Evolutionary conservation across 2,888 invertebrate species (phyloP), one percentile per base, ranked within the genome.

Genomic region (Lottia scabra): DNA sequence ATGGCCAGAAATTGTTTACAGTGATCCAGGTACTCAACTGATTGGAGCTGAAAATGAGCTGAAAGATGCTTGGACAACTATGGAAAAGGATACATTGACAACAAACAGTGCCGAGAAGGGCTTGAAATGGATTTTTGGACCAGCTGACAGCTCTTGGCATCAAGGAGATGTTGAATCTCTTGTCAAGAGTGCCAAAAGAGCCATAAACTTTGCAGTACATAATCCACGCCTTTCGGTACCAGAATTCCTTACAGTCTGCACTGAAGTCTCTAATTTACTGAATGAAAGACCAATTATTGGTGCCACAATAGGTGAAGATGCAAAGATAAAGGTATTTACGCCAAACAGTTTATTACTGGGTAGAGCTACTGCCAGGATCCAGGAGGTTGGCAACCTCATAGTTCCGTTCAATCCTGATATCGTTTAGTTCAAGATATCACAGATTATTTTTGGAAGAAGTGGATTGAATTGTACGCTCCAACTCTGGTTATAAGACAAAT

Each of bases 261-360:
- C 63, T 45, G 69, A 69, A 56, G 63, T 44, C 13, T 10, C 69
- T 23, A 63, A 69, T 46, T 26, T 63, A 12, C 45, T 69, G 15
- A 69, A 63, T 43, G 69, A 69, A 46, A 64, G 63, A 44, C 69
- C 69, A 6, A 30, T n/a, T n/a, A n/a, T 69, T 15, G 69, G 69
- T 8, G 26, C 23, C 13, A 69, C 19, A 23, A 30, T 15, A 4
- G 13, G 38, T 63, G 69, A 62, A 63, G 69, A 69, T 63, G 30
- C 3, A 23, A 45, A 38, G 0, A 69, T 69, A 8, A 30, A 15
- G 0, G 38, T 63, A 19, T n/a, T 69, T 2, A 69, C 69, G 12
- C 69, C 69, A 43, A 69, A 63, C 69, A 62, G 26, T 69, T 19
- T 69, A 5, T 30, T 30, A 30, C 30, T 30, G 5, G 30, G 30